Evolutionary conservation across 2,797 vertebrate genomes (phyloP), one percentile per base, ranked within the genome.

Genomic region (Nannoperca obscura): DNA sequence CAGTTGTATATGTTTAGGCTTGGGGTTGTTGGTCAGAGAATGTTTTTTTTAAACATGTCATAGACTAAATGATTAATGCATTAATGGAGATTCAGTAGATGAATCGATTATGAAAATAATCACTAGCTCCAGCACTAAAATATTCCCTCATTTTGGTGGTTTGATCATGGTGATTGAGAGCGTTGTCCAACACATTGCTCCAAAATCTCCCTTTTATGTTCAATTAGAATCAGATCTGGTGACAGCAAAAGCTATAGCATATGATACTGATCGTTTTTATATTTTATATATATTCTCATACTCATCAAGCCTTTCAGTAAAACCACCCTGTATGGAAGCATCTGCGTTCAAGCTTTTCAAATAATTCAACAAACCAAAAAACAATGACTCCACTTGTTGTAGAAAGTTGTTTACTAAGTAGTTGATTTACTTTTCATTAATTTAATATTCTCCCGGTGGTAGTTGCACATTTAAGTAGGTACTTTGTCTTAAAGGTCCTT

Each of bases 331-430:
- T 17, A 24, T 11, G 14, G 15, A 53, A 19, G 5, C 4, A n/a
- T 71, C 44, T 13, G 11, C 50, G 58, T 34, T 62, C 1, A 20
- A 15, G 17, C 14, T 42, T 54, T 72, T 67, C 59, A 59, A 44
- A 15, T 47, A 46, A 57, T 63, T 69, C 15, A 53, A 40, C 38
- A 74, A 44, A 60, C 11, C 5, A 32, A 32, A 60, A 60, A 55
- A 42, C 38, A 65, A 20, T 15, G 17, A 38, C 12, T 44, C 6
- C 30, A 38, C 15, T 55, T 42, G 42, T 5, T 69, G 19, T 22
- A 22, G 22, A 20, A 78, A 60, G 24, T 75, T 61, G 27, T 73
- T 61, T 14, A 34, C 40, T 76, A 12, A 38, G 20, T 30, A 27
- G 7, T 71, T 55, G 9, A 52, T 55, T 20, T 3, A 71, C 22